Evolutionary conservation across 2,113 vertebrate species (phyloP), one percentile per base, ranked within the genome.

Genomic region (Anhinga anhinga): DNA sequence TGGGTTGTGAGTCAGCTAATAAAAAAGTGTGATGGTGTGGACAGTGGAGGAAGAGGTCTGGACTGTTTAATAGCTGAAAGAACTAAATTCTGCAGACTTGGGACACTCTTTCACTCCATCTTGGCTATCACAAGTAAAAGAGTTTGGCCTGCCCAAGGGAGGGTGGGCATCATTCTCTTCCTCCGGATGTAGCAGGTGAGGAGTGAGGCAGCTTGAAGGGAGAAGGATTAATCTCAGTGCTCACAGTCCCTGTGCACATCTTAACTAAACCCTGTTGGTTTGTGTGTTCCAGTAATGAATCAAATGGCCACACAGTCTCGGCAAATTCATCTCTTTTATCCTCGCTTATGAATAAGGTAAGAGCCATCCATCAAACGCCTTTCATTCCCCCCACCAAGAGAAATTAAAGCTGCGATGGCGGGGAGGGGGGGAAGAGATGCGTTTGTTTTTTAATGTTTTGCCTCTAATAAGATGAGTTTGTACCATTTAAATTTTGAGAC

Each of bases 291-390:
- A 99, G 99, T 98, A 99, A 99, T 99, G 99, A 99, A 99, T 99
- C 99, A 99, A 99, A 99, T 98, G 99, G 99, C 98, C 99, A 99
- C 97, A 98, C 99, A 98, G 99, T 98, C 98, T 98, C 98, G 21
- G 99, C 99, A 98, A 99, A 99, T 99, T 99, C 99, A 99, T 99
- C 99, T 99, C 99, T 99, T 99, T 99, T 99, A 99, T 99, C 99
- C 98, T 99, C 99, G 98, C 99, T 99, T 99, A 99, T 99, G 99
- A 99, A 99, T 99, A 99, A 99, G 99, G 99, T 99, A 99, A 99
- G 99, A 98, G 98, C 98, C 99, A 99, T 99, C 99, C 98, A 99
- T 99, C 99, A 99, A 98, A 98, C 95, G 98, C 98, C 99, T 98
- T 99, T 99, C 98, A 94, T 98, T 98, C 87, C 98, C 98, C 97